These are phyloP conservation scores for Coenonympha glycerion DNA, from an alignment of 2,888 invertebrate species.

Conservation along the genomic window DNA sequence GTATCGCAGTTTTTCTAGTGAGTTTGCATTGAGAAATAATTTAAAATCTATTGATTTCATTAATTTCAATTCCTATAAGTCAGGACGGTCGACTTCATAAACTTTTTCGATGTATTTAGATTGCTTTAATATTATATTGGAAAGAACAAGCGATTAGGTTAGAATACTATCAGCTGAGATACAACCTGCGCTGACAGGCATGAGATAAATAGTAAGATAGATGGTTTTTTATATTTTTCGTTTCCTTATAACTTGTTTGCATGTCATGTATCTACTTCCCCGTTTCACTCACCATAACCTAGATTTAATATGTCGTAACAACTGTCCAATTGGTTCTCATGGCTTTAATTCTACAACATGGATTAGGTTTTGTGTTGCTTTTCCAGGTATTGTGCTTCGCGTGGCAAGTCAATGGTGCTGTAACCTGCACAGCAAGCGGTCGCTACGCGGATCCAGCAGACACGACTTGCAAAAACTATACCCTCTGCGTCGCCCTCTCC, in stretches of 20 bases:
- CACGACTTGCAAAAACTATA: constrained; percentile 60
- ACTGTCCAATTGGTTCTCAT: neutral
- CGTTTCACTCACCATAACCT: neutral
- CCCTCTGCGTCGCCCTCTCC: constrained; percentile 47
- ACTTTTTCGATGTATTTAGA: no score
- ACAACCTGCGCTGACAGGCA: no score
- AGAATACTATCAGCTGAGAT: no score
- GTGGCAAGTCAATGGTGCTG: constrained; percentile 42
- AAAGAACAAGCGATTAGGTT: no score
- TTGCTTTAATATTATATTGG: no score
- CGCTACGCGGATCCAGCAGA: constrained; percentile 55
- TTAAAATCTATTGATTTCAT: neutral
- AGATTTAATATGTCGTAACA: neutral
- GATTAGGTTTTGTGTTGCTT: neutral
- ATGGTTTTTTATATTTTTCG: neutral
- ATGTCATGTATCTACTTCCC: neutral
- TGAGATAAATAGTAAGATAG: neutral
- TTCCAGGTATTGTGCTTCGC: constrained; percentile 32
- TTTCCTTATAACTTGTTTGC: neutral
- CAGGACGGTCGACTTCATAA: no score
- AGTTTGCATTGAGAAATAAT: constrained; percentile 31
- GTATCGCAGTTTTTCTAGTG: constrained; percentile 39
- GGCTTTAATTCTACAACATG: neutral
- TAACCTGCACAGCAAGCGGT: constrained; percentile 52
- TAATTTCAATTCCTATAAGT: neutral